Conservation (phyloP, 2,797 vertebrate genomes). For the Argentina silus region DNA sequence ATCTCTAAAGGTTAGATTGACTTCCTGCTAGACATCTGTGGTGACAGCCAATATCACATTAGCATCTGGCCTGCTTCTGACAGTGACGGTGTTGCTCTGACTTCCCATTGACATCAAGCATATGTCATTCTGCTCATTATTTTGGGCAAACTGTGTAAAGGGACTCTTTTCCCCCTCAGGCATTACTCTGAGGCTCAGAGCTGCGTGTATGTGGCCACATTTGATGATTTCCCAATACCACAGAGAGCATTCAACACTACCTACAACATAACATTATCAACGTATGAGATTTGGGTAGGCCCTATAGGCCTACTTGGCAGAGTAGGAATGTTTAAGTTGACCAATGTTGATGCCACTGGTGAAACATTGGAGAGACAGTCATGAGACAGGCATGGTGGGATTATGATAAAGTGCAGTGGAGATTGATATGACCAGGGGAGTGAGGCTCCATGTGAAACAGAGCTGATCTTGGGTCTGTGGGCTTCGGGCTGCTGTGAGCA, state of each 20-base stretch:
- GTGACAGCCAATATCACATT: constrained; percentile 73
- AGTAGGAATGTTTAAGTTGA: too few relatives aligned
- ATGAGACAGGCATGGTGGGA: constrained; percentile 62
- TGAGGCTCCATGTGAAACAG: constrained; percentile 76
- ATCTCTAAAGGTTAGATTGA: constrained; percentile 73
- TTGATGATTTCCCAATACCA: constrained; percentile 44
- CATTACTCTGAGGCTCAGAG: constrained; percentile 44
- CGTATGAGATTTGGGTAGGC: not conserved
- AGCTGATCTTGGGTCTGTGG: constrained; percentile 71
- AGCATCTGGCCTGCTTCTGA: constrained; percentile 69
- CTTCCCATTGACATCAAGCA: constrained; percentile 68
- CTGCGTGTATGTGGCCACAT: constrained; percentile 44
- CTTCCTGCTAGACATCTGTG: constrained; percentile 59
- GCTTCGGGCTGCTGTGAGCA: constrained; percentile 67
- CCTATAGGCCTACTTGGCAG: too few relatives aligned
- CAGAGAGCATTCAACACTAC: constrained; percentile 36
- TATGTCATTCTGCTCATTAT: constrained; percentile 79
- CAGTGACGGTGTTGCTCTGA: constrained; percentile 67
- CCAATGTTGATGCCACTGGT: not conserved
- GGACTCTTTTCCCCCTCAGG: constrained; percentile 39
- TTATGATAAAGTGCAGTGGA: constrained; percentile 67
- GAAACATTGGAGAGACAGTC: constrained; percentile 45
- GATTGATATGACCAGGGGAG: constrained; percentile 69
- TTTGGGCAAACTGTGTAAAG: constrained; percentile 62
- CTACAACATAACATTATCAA: not conserved